Base-by-base conservation (phyloP, 2,888 invertebrate species). In the Drosophila limbata region DNA sequence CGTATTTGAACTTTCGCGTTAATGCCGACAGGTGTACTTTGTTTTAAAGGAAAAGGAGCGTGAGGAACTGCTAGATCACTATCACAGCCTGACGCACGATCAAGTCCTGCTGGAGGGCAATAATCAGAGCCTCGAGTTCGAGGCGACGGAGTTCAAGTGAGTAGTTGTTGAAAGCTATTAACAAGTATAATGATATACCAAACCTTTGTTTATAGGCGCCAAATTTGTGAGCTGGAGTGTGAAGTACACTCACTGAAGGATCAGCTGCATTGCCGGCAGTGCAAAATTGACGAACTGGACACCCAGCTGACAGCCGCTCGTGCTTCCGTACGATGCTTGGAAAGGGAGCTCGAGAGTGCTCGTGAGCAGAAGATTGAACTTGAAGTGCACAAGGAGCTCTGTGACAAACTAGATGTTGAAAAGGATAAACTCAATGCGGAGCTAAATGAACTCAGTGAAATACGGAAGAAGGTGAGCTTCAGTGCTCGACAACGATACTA, bases 31-130 rank as follows among this genome's bases (percentile, higher is more conserved):
- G 86, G 75, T 77, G 10, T 68, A 51, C 65, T 77, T 37, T 84
- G 55, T 47, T 44, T 79, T 79, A 35, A 93, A 96, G 95, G 97
- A 97, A 93, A 94, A 95, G 69, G 96, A 97, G 92, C 94, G 96
- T 64, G 95, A 95, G 66, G 96, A 96, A 90, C 95, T 97, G 95
- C 90, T 97, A 81, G 96, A 96, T 88, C 96, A 96, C 80, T 97
- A 96, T 92, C 95, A 95, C 71, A 95, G 95, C 89, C 93, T 97
- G 25, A 96, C 96, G 57, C 94, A 96, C 69, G 96, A 97, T 92
- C 96, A 96, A 3, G 95, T 95, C 55, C 94, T 95, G 68, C 92
- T 97, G 73, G 96, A 96, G 93, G 96, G 94, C 79, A 96, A 95
- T 74, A 97, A 97, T 91, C 96, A 96, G 88, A 95, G 95, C 57